These are phyloP conservation scores for Nesogale talazaci DNA, from an alignment of 2,113 vertebrate genomes.

Conservation along the genomic window DNA sequence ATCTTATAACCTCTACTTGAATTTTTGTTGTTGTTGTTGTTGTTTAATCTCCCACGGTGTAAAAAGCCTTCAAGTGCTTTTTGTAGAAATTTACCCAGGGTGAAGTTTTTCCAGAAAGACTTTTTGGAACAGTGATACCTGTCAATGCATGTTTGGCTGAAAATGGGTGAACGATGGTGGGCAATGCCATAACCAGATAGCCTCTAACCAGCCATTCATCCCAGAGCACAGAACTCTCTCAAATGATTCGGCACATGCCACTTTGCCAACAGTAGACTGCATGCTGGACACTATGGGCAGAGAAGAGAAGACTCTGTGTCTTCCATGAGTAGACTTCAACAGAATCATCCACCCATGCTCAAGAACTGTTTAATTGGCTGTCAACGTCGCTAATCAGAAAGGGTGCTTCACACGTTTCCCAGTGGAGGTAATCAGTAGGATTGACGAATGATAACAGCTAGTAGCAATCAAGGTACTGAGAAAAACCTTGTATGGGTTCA, in stretches of 20 bases:
- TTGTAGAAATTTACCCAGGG: not conserved
- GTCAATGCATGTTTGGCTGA: accelerated
- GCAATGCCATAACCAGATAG: not conserved
- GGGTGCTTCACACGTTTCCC: not conserved
- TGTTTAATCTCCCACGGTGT: not conserved
- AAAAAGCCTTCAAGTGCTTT: not conserved
- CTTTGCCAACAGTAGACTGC: not conserved
- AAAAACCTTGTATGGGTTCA: not conserved
- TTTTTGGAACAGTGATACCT: not conserved
- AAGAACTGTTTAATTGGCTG: not conserved
- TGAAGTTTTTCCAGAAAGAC: not conserved
- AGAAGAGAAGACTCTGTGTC: accelerated
- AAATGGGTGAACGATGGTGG: not conserved
- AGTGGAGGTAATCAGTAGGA: conserved; percentile 22
- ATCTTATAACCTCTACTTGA: conserved; percentile 24
- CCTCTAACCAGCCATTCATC: not conserved
- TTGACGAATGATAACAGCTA: not conserved
- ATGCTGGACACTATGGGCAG: not conserved
- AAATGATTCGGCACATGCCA: not conserved
- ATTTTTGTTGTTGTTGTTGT: not conserved
- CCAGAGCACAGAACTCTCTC: not conserved
- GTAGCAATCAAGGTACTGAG: conserved; percentile 6
- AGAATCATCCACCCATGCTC: not conserved
- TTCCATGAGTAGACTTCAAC: not conserved
- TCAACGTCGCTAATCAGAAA: conserved; percentile 32